Evolutionary conservation across 2,888 invertebrate genomes (phyloP), one percentile per base, ranked within the genome.

Genomic region (Ditula angustiorana): DNA sequence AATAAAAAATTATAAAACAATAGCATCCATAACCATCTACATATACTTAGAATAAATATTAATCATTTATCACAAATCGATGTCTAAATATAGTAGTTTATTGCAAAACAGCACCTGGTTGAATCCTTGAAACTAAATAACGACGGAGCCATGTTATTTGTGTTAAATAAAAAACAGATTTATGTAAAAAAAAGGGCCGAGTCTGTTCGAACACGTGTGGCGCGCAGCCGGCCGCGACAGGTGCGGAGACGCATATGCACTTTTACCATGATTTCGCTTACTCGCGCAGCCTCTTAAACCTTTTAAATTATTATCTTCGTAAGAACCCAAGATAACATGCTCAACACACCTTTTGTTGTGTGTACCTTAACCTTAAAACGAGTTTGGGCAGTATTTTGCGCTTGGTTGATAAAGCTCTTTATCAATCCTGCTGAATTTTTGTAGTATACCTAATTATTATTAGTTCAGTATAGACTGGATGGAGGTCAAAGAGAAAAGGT

Each of bases 141-240:
- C 33, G 24, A 63, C 30, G 30, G 33, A 23, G 53, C 8, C 23
- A 21, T 16, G n/a, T n/a, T n/a, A 19, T 16, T 59, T 21, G 19
- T 26, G 24, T 41, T 41, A 53, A 26, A n/a, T 26, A 10, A 33
- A 61, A 30, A 35, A 16, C 46, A 1, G 44, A 11, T 33, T 33
- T 37, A 26, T 33, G n/a, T 23, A 10, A 10, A 50, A 61, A 61
- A 62, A 62, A 61, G 46, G 62, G 11, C 23, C 44, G 28, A 21
- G 37, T 50, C 41, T 71, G 70, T 69, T 69, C 68, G 73, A 76
- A 77, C 85, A 85, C 85, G 85, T 85, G 85, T 80, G 72, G 46
- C 19, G 68, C 71, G 80, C 84, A 83, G 83, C 84, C 73, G 83
- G 79, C 73, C 28, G 73, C 64, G 70, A 71, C 77, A 74, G 74